Conservation (phyloP, 2,797 vertebrate genomes). For the Siniperca undulata region DNA sequence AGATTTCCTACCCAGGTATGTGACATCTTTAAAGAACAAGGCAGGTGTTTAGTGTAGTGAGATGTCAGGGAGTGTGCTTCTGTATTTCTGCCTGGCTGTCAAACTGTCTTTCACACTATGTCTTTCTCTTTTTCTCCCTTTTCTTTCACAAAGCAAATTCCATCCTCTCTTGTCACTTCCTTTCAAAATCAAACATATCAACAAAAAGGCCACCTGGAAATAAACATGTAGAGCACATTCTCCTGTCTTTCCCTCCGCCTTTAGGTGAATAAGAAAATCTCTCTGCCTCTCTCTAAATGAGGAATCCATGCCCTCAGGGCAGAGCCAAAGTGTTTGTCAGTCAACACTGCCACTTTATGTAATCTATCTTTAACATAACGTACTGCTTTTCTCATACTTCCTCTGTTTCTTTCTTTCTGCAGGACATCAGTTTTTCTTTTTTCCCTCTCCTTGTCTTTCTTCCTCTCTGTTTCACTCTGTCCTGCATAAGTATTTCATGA, state of each 20-base stretch:
- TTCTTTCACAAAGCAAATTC: not conserved
- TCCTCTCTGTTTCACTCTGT: not conserved
- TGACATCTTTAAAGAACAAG: not conserved
- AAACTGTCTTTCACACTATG: not conserved
- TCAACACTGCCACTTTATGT: conserved; percentile 22
- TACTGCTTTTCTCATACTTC: not conserved
- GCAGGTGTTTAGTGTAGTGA: not conserved
- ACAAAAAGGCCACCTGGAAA: conserved; percentile 19
- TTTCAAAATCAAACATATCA: not conserved
- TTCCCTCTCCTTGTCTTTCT: not conserved
- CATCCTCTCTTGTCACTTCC: not conserved
- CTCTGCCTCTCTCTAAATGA: not conserved
- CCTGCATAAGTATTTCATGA: too few relatives aligned
- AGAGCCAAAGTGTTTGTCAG: not conserved
- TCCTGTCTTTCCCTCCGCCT: conserved; percentile 8
- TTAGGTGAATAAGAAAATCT: not conserved
- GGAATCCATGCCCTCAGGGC: conserved; percentile 36
- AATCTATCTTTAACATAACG: not conserved
- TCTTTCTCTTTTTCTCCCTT: not conserved
- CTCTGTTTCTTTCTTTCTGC: not conserved
- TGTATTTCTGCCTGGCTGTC: conserved; percentile 4
- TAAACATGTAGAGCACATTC: not conserved
- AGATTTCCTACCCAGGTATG: not conserved
- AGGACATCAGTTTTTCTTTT: not conserved
- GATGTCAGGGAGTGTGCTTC: not conserved